Evolutionary conservation across 2,797 vertebrate genomes (phyloP).

Genomic region (Dermochelys coriacea): DNA sequence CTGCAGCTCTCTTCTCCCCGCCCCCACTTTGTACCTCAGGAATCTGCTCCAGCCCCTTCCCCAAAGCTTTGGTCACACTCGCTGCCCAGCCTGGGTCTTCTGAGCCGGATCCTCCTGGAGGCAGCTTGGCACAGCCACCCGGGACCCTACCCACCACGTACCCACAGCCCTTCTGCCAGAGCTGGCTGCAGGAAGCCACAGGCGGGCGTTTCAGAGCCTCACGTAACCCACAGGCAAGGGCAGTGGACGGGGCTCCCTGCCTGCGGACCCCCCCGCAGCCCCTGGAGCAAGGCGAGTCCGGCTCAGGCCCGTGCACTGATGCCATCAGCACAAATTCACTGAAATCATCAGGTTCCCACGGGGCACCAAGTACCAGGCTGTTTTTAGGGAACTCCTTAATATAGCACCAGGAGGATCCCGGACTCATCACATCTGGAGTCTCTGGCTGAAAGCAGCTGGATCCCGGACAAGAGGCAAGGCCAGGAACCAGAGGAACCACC

Average conservation of each 20-base stretch:
- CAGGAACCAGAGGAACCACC: neutral
- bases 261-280: too few species aligned
- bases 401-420: neutral
- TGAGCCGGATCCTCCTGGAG: neutral
- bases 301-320: accelerated
- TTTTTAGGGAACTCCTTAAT: neutral
- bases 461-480: neutral
- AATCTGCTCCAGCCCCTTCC: neutral
- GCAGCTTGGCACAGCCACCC: neutral
- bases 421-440: neutral
- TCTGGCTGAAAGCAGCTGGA: neutral
- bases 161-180: constrained; percentile 45
- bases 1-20: too few species aligned
- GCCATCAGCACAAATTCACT: neutral
- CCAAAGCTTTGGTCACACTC: neutral
- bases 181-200: constrained; percentile 38
- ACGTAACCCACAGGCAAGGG: constrained; percentile 59
- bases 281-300: neutral
- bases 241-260: neutral
- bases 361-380: neutral
- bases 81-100: neutral
- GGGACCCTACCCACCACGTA: neutral
- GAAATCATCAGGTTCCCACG: neutral
- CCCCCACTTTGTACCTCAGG: neutral
- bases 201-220: constrained; percentile 16